Conservation (phyloP, 2,113 vertebrate species). For the Anguilla japonica region DNA sequence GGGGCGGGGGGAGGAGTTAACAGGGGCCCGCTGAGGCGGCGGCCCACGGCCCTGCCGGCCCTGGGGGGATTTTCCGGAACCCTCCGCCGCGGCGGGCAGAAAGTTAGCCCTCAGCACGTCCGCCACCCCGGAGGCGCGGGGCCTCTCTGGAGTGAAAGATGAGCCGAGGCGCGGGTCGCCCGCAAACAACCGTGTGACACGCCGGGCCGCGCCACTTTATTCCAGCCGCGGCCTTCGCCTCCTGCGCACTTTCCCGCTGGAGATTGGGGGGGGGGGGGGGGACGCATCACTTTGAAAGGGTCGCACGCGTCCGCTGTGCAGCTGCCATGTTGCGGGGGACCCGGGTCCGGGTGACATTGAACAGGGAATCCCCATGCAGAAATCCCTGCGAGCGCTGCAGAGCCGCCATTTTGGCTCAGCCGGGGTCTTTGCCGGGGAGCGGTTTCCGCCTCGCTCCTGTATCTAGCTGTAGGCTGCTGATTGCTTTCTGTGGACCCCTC, state of each 20-base stretch:
- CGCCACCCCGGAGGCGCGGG: background rate
- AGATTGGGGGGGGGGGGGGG: background rate
- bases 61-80: background rate
- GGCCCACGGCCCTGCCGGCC: background rate
- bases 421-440: background rate
- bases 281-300: background rate
- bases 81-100: background rate
- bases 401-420: background rate
- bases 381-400: constrained; percentile 41
- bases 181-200: constrained; percentile 16
- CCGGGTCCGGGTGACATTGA: constrained; percentile 50
- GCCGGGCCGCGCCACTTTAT: background rate
- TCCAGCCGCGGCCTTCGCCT: background rate
- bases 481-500: constrained; percentile 30
- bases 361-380: constrained; percentile 41
- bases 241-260: background rate
- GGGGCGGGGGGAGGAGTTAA: background rate
- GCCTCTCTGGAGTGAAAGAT: background rate
- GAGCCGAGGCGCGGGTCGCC: background rate
- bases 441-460: background rate
- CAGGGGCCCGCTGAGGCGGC: background rate
- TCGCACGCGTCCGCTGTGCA: background rate
- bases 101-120: constrained; percentile 30
- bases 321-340: constrained; percentile 49
- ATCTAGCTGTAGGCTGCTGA: background rate